A percentile compares a stretch with the other conserved stretches of the same genome.
These are phyloP conservation scores for Toxonevra muliebris DNA, from an alignment of 2,888 invertebrate genomes.

Conservation along the genomic window DNA sequence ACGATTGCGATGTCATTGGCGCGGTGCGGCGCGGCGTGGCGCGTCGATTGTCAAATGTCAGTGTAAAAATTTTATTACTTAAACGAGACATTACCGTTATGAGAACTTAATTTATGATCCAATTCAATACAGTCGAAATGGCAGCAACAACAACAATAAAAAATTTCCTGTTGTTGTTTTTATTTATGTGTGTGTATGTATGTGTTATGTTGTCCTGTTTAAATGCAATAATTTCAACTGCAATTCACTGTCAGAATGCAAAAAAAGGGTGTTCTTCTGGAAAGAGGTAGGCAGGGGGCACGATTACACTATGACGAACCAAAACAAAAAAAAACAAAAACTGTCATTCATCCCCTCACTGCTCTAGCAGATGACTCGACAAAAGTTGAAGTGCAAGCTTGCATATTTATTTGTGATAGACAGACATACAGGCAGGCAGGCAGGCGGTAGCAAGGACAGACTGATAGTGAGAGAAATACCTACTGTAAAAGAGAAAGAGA, in stretches of 20 bases:
- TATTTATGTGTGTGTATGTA: conserved; percentile 15
- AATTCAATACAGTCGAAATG: conserved; percentile 42
- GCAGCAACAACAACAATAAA: conserved; percentile 28
- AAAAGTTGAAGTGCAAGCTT: conserved; percentile 50
- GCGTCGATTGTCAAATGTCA: conserved; percentile 60
- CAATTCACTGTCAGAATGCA: conserved; percentile 6
- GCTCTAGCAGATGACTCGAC: neutral
- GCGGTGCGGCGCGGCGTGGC: conserved; percentile 30
- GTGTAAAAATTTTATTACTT: conserved; percentile 63
- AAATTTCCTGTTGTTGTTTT: neutral
- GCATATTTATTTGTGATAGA: conserved; percentile 56
- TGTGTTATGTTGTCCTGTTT: conserved; percentile 25
- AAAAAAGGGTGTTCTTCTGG: too few relatives aligned
- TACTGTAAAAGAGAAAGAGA: neutral
- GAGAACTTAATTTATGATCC: conserved; percentile 64
- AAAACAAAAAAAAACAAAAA: neutral
- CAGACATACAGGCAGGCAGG: conserved; percentile 40
- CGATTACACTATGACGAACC: conserved; percentile 1
- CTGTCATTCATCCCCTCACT: neutral
- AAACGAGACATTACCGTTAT: conserved; percentile 60
- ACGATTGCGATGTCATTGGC: neutral
- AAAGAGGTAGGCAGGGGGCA: conserved; percentile 20
- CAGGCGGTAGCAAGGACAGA: conserved; percentile 18
- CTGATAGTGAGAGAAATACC: conserved; percentile 12
- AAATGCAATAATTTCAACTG: conserved; percentile 22